Evolutionary conservation across 2,113 vertebrate species (phyloP).

Genomic region (Hippocampus zosterae): DNA sequence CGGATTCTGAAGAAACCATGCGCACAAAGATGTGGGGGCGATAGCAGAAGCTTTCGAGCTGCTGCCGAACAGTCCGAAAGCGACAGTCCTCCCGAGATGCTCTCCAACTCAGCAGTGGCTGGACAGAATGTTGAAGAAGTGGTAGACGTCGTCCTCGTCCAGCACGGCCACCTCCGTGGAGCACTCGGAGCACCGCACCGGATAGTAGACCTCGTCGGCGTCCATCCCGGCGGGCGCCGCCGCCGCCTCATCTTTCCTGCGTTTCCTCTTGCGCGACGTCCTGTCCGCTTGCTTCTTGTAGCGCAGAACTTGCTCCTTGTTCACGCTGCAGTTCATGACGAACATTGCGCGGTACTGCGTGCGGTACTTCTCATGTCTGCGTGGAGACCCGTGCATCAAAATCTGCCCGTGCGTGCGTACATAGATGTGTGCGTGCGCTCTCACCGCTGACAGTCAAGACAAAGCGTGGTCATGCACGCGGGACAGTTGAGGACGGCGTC

Average conservation of each 20-base stretch:
- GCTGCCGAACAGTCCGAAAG: not conserved
- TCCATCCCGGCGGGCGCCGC: conserved; percentile 60
- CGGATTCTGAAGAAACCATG: not conserved
- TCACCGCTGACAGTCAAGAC: conserved; percentile 95
- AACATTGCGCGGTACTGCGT: conserved; percentile 98
- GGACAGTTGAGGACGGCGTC: conserved; percentile 96
- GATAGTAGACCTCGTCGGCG: conserved; percentile 83
- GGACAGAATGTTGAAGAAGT: conserved; percentile 93
- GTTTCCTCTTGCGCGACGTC: conserved; percentile 50
- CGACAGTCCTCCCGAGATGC: not conserved
- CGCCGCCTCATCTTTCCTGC: conserved; percentile 15
- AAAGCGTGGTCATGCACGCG: conserved; percentile 93
- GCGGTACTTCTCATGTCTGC: conserved; percentile 90
- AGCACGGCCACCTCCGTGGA: conserved; percentile 90
- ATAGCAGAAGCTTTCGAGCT: not conserved
- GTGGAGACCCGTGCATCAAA: not conserved
- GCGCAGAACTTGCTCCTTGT: conserved; percentile 82
- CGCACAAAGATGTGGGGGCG: not conserved
- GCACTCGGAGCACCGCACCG: conserved; percentile 87
- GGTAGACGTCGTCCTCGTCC: conserved; percentile 94
- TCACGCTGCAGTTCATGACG: conserved; percentile 93
- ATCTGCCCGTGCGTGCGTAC: too few species aligned
- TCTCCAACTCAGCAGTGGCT: conserved; percentile 77
- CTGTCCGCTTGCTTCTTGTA: conserved; percentile 73
- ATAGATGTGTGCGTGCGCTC: not conserved